Evolutionary conservation across 2,113 vertebrate species (phyloP).

Genomic region (Carlito syrichta): DNA sequence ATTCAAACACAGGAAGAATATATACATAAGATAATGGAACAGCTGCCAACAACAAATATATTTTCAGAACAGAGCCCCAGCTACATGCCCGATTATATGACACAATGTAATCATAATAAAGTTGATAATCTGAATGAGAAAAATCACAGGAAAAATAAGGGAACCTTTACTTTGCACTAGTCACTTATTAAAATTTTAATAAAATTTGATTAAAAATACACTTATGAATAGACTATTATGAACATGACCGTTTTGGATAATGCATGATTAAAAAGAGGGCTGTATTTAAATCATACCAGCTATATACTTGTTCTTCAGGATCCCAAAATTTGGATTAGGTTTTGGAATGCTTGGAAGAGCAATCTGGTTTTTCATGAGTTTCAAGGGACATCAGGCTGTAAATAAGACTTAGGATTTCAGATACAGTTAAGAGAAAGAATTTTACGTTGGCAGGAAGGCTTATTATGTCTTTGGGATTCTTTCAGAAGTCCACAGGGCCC

Average conservation of each 20-base stretch:
- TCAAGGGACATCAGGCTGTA: conserved; percentile 18
- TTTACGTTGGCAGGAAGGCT: conserved; percentile 39
- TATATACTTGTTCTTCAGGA: not conserved
- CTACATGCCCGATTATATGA: not conserved
- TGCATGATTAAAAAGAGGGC: not conserved
- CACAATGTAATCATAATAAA: not conserved
- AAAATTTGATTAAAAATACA: not conserved
- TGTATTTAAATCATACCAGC: not conserved
- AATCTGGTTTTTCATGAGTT: conserved; percentile 17
- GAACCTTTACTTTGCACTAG: not conserved
- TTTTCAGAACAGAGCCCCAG: not conserved
- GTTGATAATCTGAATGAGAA: not conserved
- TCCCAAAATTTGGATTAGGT: too few species aligned
- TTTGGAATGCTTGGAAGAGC: not conserved
- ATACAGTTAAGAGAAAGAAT: conserved; percentile 50
- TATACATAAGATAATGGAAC: not conserved
- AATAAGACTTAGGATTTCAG: conserved; percentile 7
- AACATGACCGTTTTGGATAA: not conserved
- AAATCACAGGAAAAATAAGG: not conserved
- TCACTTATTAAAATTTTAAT: not conserved
- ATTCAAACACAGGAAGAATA: conserved; percentile 26
- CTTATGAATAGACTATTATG: not conserved
- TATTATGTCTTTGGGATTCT: conserved; percentile 37
- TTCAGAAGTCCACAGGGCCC: conserved; percentile 55
- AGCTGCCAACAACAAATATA: not conserved